phyloP scores from a whole-genome alignment of 1,140 invertebrate genomes.

The Hypsibius dujardini region DNA sequence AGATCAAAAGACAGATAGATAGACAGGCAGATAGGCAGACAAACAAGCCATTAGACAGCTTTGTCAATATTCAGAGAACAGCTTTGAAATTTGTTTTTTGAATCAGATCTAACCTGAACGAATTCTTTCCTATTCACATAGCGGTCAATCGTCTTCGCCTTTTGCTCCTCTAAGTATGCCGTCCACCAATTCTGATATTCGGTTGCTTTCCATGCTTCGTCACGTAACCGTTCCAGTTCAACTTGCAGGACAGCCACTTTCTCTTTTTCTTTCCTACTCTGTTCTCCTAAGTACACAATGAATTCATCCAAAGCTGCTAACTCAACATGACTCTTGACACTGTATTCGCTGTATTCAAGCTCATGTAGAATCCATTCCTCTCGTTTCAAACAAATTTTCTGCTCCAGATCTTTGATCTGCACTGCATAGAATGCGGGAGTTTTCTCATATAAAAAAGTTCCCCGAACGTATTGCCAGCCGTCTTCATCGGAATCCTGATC shows the following conservation, averaged over 20 bases:
- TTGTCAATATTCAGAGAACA: no score
- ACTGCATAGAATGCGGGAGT: neutral
- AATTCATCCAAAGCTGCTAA: neutral
- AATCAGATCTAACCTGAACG: neutral
- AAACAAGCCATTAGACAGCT: no score
- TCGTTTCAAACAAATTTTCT: neutral
- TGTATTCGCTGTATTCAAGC: neutral
- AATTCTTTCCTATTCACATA: neutral
- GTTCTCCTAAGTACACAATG: neutral
- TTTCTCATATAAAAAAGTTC: neutral
- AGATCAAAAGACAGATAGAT: no score
- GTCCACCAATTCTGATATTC: neutral
- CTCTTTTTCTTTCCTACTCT: neutral
- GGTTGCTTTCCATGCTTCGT: neutral
- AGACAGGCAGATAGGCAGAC: no score
- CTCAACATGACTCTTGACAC: neutral
- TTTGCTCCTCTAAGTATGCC: neutral
- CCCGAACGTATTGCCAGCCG: neutral
- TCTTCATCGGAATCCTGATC: neutral
- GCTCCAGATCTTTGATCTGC: conserved; percentile 3
- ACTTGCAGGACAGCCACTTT: neutral
- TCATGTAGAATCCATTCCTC: neutral
- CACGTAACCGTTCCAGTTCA: neutral
- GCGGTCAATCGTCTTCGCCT: neutral
- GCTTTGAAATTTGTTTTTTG: no score